These are phyloP conservation scores for Otolemur garnettii DNA, from an alignment of 2,113 vertebrate species.

Conservation along the genomic window DNA sequence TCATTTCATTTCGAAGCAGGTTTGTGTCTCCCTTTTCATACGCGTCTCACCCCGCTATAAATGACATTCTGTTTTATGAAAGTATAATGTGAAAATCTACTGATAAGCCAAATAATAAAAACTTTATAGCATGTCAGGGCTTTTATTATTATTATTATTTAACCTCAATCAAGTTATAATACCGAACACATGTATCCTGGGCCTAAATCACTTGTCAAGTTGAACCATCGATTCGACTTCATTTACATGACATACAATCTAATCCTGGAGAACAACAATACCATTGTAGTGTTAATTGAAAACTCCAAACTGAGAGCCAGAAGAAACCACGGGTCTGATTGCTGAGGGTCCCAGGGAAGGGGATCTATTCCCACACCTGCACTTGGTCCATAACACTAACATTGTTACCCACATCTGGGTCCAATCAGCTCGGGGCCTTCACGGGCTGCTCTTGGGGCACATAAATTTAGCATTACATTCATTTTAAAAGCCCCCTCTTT, in stretches of 20 bases:
- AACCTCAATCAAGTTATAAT: slow-evolving; percentile 88
- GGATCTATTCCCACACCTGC: slow-evolving; percentile 92
- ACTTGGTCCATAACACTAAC: slow-evolving; percentile 90
- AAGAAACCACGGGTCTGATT: slow-evolving; percentile 90
- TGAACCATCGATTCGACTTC: slow-evolving; percentile 89
- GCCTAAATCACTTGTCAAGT: slow-evolving; percentile 91
- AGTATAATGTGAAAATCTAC: slow-evolving; percentile 90
- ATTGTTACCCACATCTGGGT: slow-evolving; percentile 93
- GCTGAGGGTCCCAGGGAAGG: slow-evolving; percentile 87
- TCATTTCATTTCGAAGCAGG: slow-evolving; percentile 61
- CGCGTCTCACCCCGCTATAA: slow-evolving; percentile 72
- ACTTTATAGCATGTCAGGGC: slow-evolving; percentile 87
- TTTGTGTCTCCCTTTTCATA: slow-evolving; percentile 75
- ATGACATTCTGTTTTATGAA: slow-evolving; percentile 84
- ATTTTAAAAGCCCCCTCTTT: slow-evolving; percentile 88
- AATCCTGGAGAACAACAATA: slow-evolving; percentile 91
- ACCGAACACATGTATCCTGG: slow-evolving; percentile 90
- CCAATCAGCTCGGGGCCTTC: slow-evolving; percentile 90
- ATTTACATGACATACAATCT: slow-evolving; percentile 92
- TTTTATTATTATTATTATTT: slow-evolving; percentile 87
- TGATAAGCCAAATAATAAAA: slow-evolving; percentile 91
- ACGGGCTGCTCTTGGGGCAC: slow-evolving; percentile 89
- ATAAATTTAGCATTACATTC: slow-evolving; percentile 92
- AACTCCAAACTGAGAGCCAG: slow-evolving; percentile 88
- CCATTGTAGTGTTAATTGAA: slow-evolving; percentile 91